phyloP scores from a whole-genome alignment of 2,888 invertebrate genomes.

The Himalopsyche anomala region DNA sequence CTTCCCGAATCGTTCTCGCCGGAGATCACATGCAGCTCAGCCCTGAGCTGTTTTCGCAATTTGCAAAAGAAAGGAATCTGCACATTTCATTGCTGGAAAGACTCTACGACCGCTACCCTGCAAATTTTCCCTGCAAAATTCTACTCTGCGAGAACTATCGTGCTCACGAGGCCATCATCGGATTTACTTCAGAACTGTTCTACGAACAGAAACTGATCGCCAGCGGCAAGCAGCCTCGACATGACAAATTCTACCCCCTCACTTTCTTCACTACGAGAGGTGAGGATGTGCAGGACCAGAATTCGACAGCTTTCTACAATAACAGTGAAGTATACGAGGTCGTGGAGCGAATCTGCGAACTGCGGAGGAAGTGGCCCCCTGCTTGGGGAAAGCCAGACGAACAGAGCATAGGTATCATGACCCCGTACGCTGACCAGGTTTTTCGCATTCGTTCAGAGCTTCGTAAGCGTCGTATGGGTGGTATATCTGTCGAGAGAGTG shows the following conservation, averaged over 20 bases:
- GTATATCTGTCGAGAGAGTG: slow-evolving; percentile 88
- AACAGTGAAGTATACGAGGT: slow-evolving; percentile 89
- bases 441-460: slow-evolving; percentile 86
- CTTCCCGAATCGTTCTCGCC: slow-evolving; percentile 86
- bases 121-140: slow-evolving; percentile 85
- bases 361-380: slow-evolving; percentile 85
- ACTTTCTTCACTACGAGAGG: slow-evolving; percentile 89
- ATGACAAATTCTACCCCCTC: slow-evolving; percentile 84
- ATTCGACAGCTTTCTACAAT: slow-evolving; percentile 89
- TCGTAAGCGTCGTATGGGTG: slow-evolving; percentile 83
- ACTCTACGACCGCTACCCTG: slow-evolving; percentile 86
- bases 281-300: slow-evolving; percentile 86
- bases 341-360: slow-evolving; percentile 84
- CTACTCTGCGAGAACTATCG: slow-evolving; percentile 88
- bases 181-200: slow-evolving; percentile 88
- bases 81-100: slow-evolving; percentile 87
- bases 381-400: slow-evolving; percentile 86
- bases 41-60: slow-evolving; percentile 87
- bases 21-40: slow-evolving; percentile 92
- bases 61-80: slow-evolving; percentile 82
- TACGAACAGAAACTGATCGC: slow-evolving; percentile 87
- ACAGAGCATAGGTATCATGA: slow-evolving; percentile 89
- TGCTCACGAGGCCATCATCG: slow-evolving; percentile 88
- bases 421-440: slow-evolving; percentile 89
- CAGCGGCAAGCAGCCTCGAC: slow-evolving; percentile 83